Percentiles rank a stretch among this genome's conserved stretches.
phyloP scores from a whole-genome alignment of 2,888 invertebrate genomes.

The Galerucella calmariensis region DNA sequence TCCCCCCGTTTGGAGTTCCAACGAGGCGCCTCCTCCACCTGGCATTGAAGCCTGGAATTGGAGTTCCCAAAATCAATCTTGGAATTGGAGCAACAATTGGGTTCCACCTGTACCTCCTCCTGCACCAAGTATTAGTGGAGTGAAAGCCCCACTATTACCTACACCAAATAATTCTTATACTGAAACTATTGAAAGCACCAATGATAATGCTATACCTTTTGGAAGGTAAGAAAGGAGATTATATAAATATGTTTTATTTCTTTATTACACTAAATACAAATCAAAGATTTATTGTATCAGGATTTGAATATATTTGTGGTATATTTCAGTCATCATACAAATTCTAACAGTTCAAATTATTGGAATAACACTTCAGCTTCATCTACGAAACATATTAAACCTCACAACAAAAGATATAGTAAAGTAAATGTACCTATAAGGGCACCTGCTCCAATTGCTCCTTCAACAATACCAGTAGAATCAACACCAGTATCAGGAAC shows the following conservation, averaged over 20 bases:
- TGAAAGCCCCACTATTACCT: slow-evolving; percentile 61
- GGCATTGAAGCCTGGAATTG: slow-evolving; percentile 57
- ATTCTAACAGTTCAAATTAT: slow-evolving; percentile 49
- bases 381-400: slow-evolving; percentile 60
- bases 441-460: slow-evolving; percentile 47
- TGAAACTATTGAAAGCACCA: slow-evolving; percentile 52
- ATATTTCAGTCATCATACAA: slow-evolving; percentile 11
- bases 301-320: not conserved
- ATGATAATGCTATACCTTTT: slow-evolving; percentile 53
- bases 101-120: slow-evolving; percentile 54
- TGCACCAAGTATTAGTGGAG: slow-evolving; percentile 43
- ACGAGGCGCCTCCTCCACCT: slow-evolving; percentile 53
- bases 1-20: slow-evolving; percentile 64
- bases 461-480: slow-evolving; percentile 33
- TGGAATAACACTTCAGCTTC: slow-evolving; percentile 57
- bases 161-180: slow-evolving; percentile 58
- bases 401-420: slow-evolving; percentile 62
- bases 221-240: slow-evolving; percentile 40
- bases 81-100: slow-evolving; percentile 62
- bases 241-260: not conserved
- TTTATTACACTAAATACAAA: too few relatives aligned
- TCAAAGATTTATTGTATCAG: not conserved
- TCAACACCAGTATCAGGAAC: slow-evolving; percentile 45
- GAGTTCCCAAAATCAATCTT: slow-evolving; percentile 66
- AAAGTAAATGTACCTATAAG: slow-evolving; percentile 61